Evolutionary conservation across 2,113 vertebrate species (phyloP).

Genomic region (human): GRCh38 chr11:98709001-98709500

Average conservation of each 20-base stretch:
- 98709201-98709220: background rate
- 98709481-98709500: background rate
- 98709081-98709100: no score
- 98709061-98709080: no score
- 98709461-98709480: background rate
- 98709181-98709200: background rate
- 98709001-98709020: no score
- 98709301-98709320: background rate
- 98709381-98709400: background rate
- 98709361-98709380: background rate
- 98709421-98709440: background rate
- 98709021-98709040: no score
- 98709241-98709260: background rate
- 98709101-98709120: no score
- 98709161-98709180: no score
- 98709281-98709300: background rate
- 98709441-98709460: background rate
- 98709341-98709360: background rate
- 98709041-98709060: no score
- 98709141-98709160: no score
- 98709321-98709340: background rate
- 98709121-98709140: no score
- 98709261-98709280: background rate
- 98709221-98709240: background rate
- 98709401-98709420: background rate